Base-by-base conservation (phyloP, 1,140 invertebrate genomes). In the Wasmannia auropunctata region DNA sequence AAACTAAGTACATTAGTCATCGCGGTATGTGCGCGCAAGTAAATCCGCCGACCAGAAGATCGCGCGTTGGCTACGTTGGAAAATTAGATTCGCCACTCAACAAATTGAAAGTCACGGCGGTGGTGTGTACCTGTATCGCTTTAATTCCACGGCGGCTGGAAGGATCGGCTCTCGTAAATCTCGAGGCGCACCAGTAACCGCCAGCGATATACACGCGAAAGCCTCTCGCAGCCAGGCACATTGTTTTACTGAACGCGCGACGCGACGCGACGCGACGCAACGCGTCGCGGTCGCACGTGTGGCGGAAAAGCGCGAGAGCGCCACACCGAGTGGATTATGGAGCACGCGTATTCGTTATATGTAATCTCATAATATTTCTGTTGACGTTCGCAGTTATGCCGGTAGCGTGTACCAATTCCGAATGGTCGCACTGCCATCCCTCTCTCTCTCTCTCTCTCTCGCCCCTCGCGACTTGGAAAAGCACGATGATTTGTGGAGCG, bases 311-410 rank as follows among this genome's bases (percentile, higher is more conserved):
- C 74, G 80, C 87, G 79, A 72, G 56, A 87, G 56, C 51, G 58
- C 58, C 37, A 56, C 46, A 31, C 85, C 69, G 84, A 89, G 87
- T 86, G 87, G 85, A 89, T 89, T 89, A 88, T 85, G 77, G 87
- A 77, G 54, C 87, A 49, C 72, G 56, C 70, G 85, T 89, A 89
- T 89, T 89, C 88, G 88, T 89, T 89, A 89, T 89, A 86, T 75
- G 88, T 89, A 89, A 89, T 89, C 88, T 89, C 88, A 89, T 89
- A 89, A 89, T 89, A 89, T 89, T 89, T 89, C 87, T 89, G 88
- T 89, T 89, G 88, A 89, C 88, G 88, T 89, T 85, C 46, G 85
- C 88, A 70, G 77, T 88, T 88, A 86, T 49, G 87, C 34, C 69
- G 65, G 86, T 58, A 51, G 81, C n/a, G 87, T 87, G 86, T 88